A percentile compares a stretch with the other conserved stretches of the same genome.
These are phyloP conservation scores for Coracopsis vasa DNA, from an alignment of 2,113 vertebrate species.

Conservation along the genomic window DNA sequence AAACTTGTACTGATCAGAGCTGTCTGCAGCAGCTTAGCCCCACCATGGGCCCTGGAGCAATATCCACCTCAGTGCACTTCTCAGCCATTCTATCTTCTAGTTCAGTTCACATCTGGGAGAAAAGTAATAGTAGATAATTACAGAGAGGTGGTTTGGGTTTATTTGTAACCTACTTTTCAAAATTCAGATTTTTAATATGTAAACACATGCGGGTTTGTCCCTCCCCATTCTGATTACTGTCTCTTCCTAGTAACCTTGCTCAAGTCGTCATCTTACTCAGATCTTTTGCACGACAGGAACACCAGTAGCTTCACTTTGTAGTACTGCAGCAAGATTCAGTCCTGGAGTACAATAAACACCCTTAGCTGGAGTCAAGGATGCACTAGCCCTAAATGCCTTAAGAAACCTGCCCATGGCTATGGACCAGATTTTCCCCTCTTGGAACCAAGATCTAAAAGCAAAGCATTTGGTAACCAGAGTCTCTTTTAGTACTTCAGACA, in stretches of 20 bases:
- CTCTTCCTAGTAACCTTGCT: not conserved
- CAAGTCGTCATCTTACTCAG: not conserved
- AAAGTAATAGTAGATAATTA: not conserved
- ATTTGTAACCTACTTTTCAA: not conserved
- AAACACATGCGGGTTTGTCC: not conserved
- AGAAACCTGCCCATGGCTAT: not conserved
- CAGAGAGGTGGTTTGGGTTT: not conserved
- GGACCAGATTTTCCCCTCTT: not conserved
- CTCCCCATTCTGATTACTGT: not conserved
- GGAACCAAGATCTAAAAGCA: not conserved
- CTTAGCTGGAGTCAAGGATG: not conserved
- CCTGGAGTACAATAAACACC: not conserved
- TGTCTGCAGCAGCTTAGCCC: not conserved
- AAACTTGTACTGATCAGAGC: not conserved
- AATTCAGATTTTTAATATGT: not conserved
- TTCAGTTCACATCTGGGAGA: not conserved
- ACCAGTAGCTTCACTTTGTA: not conserved
- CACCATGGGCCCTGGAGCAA: not conserved
- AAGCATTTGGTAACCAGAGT: not conserved
- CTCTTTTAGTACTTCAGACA: not conserved
- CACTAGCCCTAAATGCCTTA: not conserved
- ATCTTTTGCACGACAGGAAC: not conserved
- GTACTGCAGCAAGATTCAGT: not conserved
- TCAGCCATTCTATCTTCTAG: not conserved
- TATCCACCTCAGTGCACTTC: not conserved